Conservation (phyloP, 1,140 invertebrate genomes). For the Sminthurides bifidus region DNA sequence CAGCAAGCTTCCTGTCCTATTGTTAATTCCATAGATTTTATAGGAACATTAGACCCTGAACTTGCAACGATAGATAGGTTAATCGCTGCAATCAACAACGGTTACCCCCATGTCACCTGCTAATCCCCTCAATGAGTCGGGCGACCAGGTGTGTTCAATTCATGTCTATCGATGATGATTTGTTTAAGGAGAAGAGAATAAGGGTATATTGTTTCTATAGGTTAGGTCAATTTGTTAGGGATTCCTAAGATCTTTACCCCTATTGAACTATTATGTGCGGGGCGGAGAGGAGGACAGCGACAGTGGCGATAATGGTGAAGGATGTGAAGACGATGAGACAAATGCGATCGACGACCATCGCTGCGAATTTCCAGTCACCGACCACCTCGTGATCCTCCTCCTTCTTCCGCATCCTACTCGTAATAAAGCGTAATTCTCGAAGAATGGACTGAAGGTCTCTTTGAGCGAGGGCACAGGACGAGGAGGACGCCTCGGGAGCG, state of each 20-base stretch:
- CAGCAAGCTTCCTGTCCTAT: too few relatives aligned
- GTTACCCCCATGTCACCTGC: too few relatives aligned
- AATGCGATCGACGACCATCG: conserved; percentile 96
- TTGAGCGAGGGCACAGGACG: conserved; percentile 40
- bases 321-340: conserved; percentile 93
- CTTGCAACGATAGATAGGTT: too few relatives aligned
- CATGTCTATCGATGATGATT: neutral
- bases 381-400: conserved; percentile 83
- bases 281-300: conserved; percentile 81
- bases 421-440: conserved; percentile 87
- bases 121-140: too few relatives aligned
- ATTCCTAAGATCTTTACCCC: conserved; percentile 30
- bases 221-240: conserved; percentile 6
- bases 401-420: conserved; percentile 72
- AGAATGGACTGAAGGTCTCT: conserved; percentile 69
- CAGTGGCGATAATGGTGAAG: conserved; percentile 90
- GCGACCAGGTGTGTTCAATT: neutral
- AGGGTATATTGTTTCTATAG: neutral
- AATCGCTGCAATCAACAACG: too few relatives aligned
- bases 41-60: too few relatives aligned
- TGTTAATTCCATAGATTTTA: too few relatives aligned
- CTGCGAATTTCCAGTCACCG: conserved; percentile 98
- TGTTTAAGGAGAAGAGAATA: neutral
- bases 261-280: conserved; percentile 92
- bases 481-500: conserved; percentile 33